These are phyloP conservation scores for Cynopterus sphinx DNA, from an alignment of 2,797 vertebrate species.

Conservation along the genomic window DNA sequence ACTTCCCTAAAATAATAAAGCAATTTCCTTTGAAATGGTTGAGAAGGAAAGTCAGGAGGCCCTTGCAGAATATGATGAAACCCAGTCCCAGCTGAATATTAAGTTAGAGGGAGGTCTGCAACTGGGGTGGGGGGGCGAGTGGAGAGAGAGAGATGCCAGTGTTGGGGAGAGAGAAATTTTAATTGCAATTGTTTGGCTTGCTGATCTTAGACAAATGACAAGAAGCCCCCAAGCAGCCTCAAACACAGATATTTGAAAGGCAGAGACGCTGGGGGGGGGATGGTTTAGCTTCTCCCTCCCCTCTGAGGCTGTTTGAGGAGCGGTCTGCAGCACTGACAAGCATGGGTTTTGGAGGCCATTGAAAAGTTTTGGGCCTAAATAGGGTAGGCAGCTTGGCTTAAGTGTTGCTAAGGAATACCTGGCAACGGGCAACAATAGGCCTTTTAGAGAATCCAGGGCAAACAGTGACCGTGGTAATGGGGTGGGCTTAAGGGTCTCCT, in stretches of 20 bases:
- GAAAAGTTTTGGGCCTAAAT: slow-evolving; percentile 90
- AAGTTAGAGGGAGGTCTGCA: slow-evolving; percentile 56
- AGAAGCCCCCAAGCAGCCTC: slow-evolving; percentile 79
- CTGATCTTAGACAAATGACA: slow-evolving; percentile 82
- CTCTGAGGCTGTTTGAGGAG: slow-evolving; percentile 85
- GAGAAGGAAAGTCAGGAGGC: slow-evolving; percentile 25
- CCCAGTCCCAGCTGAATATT: slow-evolving; percentile 61
- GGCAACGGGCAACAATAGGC: slow-evolving; percentile 89
- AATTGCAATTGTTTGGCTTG: slow-evolving; percentile 82
- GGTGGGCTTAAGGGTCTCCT: slow-evolving; percentile 88
- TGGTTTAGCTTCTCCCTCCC: slow-evolving; percentile 82
- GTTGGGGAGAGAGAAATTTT: slow-evolving; percentile 54
- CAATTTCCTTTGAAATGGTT: slow-evolving; percentile 65
- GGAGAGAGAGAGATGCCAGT: background rate
- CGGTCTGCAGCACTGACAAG: slow-evolving; percentile 88
- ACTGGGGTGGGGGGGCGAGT: background rate
- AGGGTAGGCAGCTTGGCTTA: slow-evolving; percentile 88
- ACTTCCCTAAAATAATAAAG: slow-evolving; percentile 70
- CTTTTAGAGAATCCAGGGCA: slow-evolving; percentile 90
- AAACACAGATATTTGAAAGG: slow-evolving; percentile 84
- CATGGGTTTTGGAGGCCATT: slow-evolving; percentile 90
- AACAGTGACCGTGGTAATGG: slow-evolving; percentile 91
- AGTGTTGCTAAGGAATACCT: slow-evolving; percentile 91
- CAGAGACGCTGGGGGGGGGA: slow-evolving; percentile 77
- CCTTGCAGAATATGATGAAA: slow-evolving; percentile 60